Conservation (phyloP, 2,888 invertebrate genomes). For the Quadroppia sp. region DNA sequence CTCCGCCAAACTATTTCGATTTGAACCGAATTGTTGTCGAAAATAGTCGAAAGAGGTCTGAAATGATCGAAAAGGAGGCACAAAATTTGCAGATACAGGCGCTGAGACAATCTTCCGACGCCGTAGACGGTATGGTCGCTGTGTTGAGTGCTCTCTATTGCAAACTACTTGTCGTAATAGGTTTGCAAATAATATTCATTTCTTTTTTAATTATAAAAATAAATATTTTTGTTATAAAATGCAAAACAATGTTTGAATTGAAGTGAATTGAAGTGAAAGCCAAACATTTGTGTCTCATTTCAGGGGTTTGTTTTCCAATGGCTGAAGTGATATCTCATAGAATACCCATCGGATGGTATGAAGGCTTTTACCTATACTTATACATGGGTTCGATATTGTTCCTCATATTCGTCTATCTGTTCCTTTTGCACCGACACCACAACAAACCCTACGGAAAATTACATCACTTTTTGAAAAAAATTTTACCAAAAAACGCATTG, state of each 20-base stretch:
- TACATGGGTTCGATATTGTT: conserved; percentile 82
- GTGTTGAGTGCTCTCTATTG: conserved; percentile 89
- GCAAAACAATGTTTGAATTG: neutral
- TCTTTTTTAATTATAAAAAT: neutral
- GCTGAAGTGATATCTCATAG: conserved; percentile 92
- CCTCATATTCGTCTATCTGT: conserved; percentile 71
- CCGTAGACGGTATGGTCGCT: conserved; percentile 71
- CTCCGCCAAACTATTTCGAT: conserved; percentile 22
- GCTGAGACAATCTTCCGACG: conserved; percentile 51
- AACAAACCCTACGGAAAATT: conserved; percentile 39
- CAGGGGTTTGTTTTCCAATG: conserved; percentile 89
- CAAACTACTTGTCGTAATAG: conserved; percentile 80
- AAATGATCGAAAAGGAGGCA: conserved; percentile 4
- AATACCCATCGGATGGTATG: conserved; percentile 88
- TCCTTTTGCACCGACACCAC: conserved; percentile 48
- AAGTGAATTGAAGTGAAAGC: neutral
- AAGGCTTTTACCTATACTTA: conserved; percentile 81
- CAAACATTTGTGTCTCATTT: neutral
- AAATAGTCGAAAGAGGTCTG: neutral
- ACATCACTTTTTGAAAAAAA: neutral
- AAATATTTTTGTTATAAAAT: neutral
- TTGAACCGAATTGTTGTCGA: conserved; percentile 24
- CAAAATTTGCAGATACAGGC: neutral
- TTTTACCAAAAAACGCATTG: neutral
- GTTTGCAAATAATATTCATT: conserved; percentile 36